Evolutionary conservation across 2,113 vertebrate species (phyloP).

Genomic region (Cairina moschata): DNA sequence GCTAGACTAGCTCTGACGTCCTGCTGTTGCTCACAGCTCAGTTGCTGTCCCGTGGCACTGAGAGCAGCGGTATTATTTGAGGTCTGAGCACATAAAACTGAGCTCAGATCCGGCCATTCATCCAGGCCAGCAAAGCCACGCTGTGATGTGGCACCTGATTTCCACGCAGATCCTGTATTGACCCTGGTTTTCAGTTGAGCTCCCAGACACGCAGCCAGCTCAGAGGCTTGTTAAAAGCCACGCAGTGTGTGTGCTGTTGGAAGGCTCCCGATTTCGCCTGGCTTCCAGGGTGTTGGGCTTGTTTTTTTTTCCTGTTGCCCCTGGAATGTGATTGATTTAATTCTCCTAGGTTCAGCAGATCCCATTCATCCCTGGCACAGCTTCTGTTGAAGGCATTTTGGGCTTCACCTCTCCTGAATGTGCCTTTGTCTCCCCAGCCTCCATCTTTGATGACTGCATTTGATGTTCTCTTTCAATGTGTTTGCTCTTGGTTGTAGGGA

Average conservation of each 20-base stretch:
- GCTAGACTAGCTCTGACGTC: background rate
- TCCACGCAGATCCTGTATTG: background rate
- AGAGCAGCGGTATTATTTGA: background rate
- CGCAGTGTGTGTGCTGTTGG: background rate
- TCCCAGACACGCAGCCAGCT: background rate
- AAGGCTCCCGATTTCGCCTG: constrained; percentile 36
- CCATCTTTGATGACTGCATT: background rate
- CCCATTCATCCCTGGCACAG: background rate
- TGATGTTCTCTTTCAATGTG: background rate
- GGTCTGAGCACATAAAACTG: background rate
- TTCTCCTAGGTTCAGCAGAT: constrained; percentile 48
- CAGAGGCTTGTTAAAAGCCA: background rate
- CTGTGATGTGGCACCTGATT: background rate
- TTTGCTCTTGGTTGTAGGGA: constrained; percentile 80
- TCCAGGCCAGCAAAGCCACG: background rate
- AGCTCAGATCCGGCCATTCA: background rate
- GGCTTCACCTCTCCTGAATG: background rate
- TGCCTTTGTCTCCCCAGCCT: background rate
- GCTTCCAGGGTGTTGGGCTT: constrained; percentile 7
- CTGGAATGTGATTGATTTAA: background rate
- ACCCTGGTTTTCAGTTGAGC: background rate
- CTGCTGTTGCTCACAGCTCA: background rate
- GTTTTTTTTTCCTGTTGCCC: background rate
- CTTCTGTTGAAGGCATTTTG: background rate
- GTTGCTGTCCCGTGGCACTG: background rate